Conservation (phyloP, 2,797 vertebrate genomes). For the Geotrypetes seraphini region DNA sequence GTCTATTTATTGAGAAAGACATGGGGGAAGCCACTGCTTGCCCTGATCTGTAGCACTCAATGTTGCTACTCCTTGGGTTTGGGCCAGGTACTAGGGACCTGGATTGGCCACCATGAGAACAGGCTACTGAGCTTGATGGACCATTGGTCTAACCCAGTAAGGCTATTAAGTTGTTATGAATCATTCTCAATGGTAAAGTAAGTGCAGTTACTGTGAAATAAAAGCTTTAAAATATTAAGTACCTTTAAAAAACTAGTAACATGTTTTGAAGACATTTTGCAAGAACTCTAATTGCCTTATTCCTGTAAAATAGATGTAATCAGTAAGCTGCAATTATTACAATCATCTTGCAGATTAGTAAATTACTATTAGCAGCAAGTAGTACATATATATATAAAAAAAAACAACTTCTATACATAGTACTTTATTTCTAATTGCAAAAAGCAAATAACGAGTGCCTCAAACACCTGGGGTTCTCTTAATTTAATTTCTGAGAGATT, state of each 20-base stretch:
- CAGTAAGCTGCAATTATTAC: not conserved
- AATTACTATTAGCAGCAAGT: not conserved
- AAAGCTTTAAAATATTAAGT: not conserved
- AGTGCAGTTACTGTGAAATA: not conserved
- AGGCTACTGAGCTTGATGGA: too few species aligned
- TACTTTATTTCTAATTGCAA: not conserved
- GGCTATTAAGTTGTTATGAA: too few species aligned
- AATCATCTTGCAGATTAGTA: constrained; percentile 4
- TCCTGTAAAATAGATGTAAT: constrained; percentile 4
- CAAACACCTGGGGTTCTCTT: constrained; percentile 1
- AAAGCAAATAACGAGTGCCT: not conserved
- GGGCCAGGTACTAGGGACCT: too few species aligned
- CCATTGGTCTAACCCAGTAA: too few species aligned
- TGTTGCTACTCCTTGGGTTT: too few species aligned
- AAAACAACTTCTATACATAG: not conserved
- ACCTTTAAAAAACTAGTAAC: not conserved
- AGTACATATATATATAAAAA: too few species aligned
- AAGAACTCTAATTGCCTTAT: not conserved
- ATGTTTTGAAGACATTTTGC: not conserved
- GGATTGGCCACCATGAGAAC: too few species aligned
- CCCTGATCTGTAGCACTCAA: too few species aligned
- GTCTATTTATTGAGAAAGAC: too few species aligned
- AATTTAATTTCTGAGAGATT: not conserved
- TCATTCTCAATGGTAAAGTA: too few species aligned
- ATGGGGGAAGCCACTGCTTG: too few species aligned